Evolutionary conservation across 2,888 invertebrate species (phyloP), one percentile per base, ranked within the genome.

Genomic region (Nowickia ferox): DNA sequence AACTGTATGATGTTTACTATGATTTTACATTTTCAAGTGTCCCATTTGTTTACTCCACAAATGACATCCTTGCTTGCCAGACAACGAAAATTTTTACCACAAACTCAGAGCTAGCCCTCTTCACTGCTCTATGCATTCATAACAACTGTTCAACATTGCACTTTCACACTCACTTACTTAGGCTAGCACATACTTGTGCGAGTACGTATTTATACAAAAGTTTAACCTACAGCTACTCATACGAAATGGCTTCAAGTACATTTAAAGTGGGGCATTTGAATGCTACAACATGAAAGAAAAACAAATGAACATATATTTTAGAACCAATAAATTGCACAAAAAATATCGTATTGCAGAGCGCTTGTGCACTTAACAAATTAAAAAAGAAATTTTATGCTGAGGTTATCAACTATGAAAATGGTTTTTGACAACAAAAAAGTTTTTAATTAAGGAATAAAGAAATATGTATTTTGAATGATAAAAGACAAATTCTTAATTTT

Each of bases 21-120:
- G 75, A 75, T 63, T 75, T 75, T 63, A 53, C 51, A 66, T 55
- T 66, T 57, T 68, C 42, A 80, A 80, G 40, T 42, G 22, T 51
- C 9, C 61, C 17, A 53, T 55, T 63, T 74, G 53, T 68, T 81
- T 51, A 38, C 68, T 61, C n/a, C 42, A 75, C 61, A 71, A 68
- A 42, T 68, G 30, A 19, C 51, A 68, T 19, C 44, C 63, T 75
- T 69, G 69, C 75, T 61, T 61, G 44, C 17, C 46, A 55, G 61
- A 61, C 75, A 81, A 74, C 66, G 42, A 42, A 42, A 51, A 46
- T 55, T 44, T 75, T 40, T 63, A 63, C 81, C 81, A 63, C 75
- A 75, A 57, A 53, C 48, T 15, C 46, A 44, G 30, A 65, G 6
- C 9, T 9, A 10, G 22, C n/a, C 13, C 19, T 15, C 3, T 10